Base-by-base conservation (phyloP, 1,140 invertebrate species). In the Listronotus bonariensis region DNA sequence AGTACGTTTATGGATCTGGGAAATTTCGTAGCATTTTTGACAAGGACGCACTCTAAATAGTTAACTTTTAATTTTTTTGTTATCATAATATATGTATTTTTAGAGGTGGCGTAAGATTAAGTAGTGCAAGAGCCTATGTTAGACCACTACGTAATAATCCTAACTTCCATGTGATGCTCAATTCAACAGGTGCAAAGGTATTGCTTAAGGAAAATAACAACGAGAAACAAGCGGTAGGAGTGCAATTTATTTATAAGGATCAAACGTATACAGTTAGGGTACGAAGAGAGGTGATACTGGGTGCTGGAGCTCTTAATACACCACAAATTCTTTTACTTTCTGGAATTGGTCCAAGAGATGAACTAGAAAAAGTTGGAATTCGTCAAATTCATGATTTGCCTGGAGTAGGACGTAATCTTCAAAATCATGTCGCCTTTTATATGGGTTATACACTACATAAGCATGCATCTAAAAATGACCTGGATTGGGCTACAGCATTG, bases 391-490 rank as follows among this genome's bases (percentile, higher is more conserved):
- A 86, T 32, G 83, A 92, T 62, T 78, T 91, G n/a, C 87, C 86
- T 0, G 89, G 89, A 0, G 91, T 92, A 3, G 90, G 91, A 0
- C 82, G 86, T 61, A 92, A 92, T 72, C 77, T 92, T 0, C 89
- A 89, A 10, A 89, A 90, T 73, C 89, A 90, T 68, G 86, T 89
- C 0, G 85, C 88, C 0, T 85, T 83, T 34, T 83, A 79, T 10
- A 68, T 86, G 36, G 73, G 75, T 26, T 85, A 82, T 61, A 76
- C 72, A 0, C 57, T 85, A 61, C 78, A 73, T 34, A 85, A 84
- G 67, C 77, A 81, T 55, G 82, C 80, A 3, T 84, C 86, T 42
- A 76, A 79, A 0, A 84, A 83, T 40, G 83, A 86, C 45, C 66
- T 89, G n/a, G 84, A 83, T 56, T 88, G 85, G 85, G 80, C 82